A percentile compares a stretch with the other conserved stretches of the same genome.
These are phyloP conservation scores for Lineus longissimus DNA, from an alignment of 1,140 invertebrate genomes.

Conservation along the genomic window DNA sequence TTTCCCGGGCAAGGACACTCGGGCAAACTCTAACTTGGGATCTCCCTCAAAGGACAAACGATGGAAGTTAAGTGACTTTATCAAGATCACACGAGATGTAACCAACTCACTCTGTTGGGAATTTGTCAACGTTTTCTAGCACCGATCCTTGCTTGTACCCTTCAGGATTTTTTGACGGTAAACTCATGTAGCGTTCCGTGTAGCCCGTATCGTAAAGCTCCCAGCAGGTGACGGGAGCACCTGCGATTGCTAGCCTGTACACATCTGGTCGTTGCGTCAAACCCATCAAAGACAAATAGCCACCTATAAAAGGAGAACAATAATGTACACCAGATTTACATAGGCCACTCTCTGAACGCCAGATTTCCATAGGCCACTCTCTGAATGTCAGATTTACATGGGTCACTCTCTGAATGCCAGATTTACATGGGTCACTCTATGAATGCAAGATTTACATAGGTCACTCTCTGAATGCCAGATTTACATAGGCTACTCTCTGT, in stretches of 20 bases:
- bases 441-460: too few species aligned
- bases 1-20: too few species aligned
- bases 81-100: too few species aligned
- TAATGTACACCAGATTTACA: conserved; percentile 8
- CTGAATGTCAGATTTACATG: not conserved
- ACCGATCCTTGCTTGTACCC: conserved; percentile 66
- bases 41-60: too few species aligned
- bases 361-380: too few species aligned
- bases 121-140: conserved; percentile 40
- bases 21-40: too few species aligned
- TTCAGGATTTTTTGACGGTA: conserved; percentile 74
- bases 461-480: too few species aligned
- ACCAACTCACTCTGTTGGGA: conserved; percentile 45
- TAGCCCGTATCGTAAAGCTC: conserved; percentile 89
- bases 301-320: conserved; percentile 53
- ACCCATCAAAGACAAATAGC: conserved; percentile 58
- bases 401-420: too few species aligned
- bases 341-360: too few species aligned
- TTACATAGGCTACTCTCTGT: too few species aligned
- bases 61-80: too few species aligned
- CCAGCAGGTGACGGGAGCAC: conserved; percentile 96
- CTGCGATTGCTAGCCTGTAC: conserved; percentile 76
- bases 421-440: too few species aligned
- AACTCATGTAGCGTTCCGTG: conserved; percentile 91
- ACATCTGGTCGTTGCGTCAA: conserved; percentile 55